These are phyloP conservation scores for Hemibagrus wyckioides DNA, from an alignment of 2,113 vertebrate species.

Conservation along the genomic window DNA sequence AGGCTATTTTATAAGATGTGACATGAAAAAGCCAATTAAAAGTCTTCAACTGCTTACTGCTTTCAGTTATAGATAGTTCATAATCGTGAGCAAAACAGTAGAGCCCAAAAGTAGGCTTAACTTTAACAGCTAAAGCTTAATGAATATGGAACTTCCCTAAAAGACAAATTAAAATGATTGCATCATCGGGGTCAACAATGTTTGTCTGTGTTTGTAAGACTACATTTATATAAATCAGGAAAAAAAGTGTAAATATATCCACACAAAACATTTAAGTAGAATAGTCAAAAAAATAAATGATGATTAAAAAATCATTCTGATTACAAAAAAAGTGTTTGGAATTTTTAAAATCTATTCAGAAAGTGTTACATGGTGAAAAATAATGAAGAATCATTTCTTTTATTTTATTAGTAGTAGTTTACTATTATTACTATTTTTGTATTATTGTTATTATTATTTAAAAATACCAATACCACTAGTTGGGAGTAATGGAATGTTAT, in stretches of 20 bases:
- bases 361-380: background rate
- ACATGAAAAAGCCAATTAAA: too few species aligned
- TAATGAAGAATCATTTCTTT: background rate
- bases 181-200: background rate
- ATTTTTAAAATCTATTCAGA: background rate
- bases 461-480: background rate
- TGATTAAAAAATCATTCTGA: background rate
- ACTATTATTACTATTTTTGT: too few species aligned
- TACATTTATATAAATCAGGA: background rate
- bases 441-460: too few species aligned
- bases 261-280: too few species aligned
- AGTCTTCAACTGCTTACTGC: too few species aligned
- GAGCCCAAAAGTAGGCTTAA: background rate
- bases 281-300: background rate
- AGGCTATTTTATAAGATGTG: too few species aligned
- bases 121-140: background rate
- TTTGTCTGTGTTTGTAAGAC: background rate
- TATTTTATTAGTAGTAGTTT: background rate
- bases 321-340: background rate
- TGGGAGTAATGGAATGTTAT: background rate
- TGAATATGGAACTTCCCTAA: background rate
- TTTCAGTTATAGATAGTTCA: background rate
- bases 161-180: background rate
- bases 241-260: too few species aligned
- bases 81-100: background rate